A percentile compares a stretch with the other conserved stretches of the same genome.
Conservation (phyloP, 2,888 invertebrate species). For the Agrilus mali region DNA sequence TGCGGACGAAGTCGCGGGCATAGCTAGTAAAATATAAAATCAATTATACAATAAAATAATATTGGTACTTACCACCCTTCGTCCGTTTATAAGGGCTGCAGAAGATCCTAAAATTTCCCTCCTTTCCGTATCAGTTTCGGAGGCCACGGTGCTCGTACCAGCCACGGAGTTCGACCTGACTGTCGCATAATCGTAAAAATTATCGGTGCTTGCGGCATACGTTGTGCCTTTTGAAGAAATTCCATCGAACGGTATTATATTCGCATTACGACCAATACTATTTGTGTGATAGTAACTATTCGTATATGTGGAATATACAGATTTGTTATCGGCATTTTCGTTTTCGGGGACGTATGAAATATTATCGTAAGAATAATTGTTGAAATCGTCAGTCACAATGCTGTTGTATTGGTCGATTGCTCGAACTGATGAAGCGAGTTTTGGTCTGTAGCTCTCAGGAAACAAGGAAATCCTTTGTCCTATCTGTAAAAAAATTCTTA, state of each 20-base stretch:
- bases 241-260: constrained; percentile 3
- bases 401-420: constrained; percentile 31
- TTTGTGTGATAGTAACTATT: constrained; percentile 1
- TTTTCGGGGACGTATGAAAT: constrained; percentile 22
- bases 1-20: too few relatives aligned
- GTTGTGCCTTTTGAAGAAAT: background rate
- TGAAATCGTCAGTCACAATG: constrained; percentile 19
- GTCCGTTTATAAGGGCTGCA: too few relatives aligned
- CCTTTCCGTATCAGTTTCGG: constrained; percentile 15
- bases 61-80: too few relatives aligned
- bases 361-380: constrained; percentile 17
- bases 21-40: too few relatives aligned
- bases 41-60: too few relatives aligned
- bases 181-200: constrained; percentile 23
- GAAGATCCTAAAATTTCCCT: constrained; percentile 28
- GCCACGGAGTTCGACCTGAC: constrained; percentile 22
- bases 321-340: constrained; percentile 9
- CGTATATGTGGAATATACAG: constrained; percentile 6
- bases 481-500: too few relatives aligned
- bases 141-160: constrained; percentile 19
- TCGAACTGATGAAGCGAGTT: constrained; percentile 24
- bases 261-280: constrained; percentile 2
- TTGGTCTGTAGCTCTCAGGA: constrained; percentile 16
- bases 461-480: constrained; percentile 10
- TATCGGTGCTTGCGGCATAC: constrained; percentile 15